Conservation (phyloP, 2,797 vertebrate species). For the Manis pentadactyla region DNA sequence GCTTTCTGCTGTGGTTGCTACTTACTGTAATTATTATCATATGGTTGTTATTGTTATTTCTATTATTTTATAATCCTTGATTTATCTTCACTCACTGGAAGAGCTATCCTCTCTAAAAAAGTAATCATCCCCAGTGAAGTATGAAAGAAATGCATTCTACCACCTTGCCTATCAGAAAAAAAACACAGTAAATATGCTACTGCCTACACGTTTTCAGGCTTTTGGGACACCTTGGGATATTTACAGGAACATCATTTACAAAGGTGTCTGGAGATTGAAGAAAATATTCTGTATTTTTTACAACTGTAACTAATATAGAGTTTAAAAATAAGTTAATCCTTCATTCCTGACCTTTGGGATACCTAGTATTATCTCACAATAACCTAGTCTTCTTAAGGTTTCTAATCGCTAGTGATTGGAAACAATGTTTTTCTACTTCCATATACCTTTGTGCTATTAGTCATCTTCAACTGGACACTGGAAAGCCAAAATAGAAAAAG, state of each 20-base stretch:
- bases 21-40: background rate
- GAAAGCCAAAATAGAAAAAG: background rate
- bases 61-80: conserved; percentile 44
- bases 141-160: background rate
- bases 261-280: background rate
- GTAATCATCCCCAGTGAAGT: background rate
- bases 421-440: background rate
- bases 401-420: background rate
- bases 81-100: conserved; percentile 51
- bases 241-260: background rate
- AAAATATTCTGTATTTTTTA: conserved; percentile 23
- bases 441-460: background rate
- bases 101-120: conserved; percentile 8
- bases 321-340: conserved; percentile 55
- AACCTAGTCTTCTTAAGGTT: background rate
- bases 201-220: background rate
- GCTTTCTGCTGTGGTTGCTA: conserved; percentile 51
- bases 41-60: background rate
- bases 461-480: background rate
- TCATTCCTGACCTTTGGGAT: background rate
- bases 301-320: background rate
- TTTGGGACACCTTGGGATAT: background rate
- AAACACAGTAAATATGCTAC: background rate
- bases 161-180: background rate
- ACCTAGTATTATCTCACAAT: background rate